Evolutionary conservation across 2,113 vertebrate species (phyloP), one percentile per base, ranked within the genome.

Genomic region (Tachuris rubrigastra): DNA sequence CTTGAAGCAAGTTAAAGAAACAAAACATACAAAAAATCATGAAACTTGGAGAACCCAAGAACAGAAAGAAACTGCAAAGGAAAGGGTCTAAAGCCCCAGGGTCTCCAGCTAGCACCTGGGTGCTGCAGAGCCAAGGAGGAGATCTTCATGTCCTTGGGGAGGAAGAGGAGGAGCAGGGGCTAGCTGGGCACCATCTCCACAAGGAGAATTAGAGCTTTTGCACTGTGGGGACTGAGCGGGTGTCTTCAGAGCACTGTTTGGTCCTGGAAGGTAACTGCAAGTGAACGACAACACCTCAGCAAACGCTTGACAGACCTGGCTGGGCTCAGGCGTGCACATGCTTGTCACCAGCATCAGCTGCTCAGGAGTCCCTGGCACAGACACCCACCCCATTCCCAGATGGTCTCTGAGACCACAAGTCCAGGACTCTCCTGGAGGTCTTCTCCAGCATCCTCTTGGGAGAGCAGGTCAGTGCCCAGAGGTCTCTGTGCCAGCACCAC

Each of bases 1-100:
- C 98, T 99, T 98, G 98, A 99, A 98, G 98, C 98, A 99, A 98
- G 99, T 99, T 99, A 99, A 98, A 98, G 98, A 98, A 99, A 98
- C 98, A 98, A 98, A 98, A 98, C 98, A 97, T 97, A 98, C 98
- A 98, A 98, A 98, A 97, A 98, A 99, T 98, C 98, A 99, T 99
- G 99, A 98, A 98, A 99, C 98, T 98, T 98, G 98, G 97, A 98
- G 98, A 99, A 98, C 98, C 98, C 98, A 98, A 99, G 98, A 97
- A 99, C 98, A 99, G 98, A 98, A 98, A 99, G 98, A 99, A 99
- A 99, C 98, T 98, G 98, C 98, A 98, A 97, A 98, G 97, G 97
- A 97, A 98, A 97, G 90, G 98, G 96, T 97, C 97, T 98, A 97
- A 97, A 96, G 97, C 97, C 95, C 96, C 95, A 85, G 93, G 73